phyloP scores from a whole-genome alignment of 2,888 invertebrate genomes.

The Rotaria macrura region DNA sequence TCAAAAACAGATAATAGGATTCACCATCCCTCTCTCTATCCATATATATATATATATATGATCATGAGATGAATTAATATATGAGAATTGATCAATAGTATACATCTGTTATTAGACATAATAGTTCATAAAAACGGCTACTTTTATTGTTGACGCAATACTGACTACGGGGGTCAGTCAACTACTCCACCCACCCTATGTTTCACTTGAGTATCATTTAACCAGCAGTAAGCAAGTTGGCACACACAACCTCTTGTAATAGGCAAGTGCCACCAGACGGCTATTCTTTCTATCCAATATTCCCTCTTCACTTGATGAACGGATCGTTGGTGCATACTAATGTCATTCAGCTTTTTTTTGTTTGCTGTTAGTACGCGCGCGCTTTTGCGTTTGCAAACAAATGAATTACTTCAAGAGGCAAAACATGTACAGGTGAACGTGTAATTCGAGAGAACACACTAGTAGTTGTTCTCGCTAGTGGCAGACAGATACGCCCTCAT shows the following conservation, averaged over 20 bases:
- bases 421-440: not conserved
- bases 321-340: not conserved
- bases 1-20: not conserved
- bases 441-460: not conserved
- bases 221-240: not conserved
- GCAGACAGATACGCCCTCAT: slow-evolving; percentile 8
- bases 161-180: not conserved
- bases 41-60: no score
- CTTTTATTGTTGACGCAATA: not conserved
- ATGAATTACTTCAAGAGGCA: not conserved
- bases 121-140: not conserved
- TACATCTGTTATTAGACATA: not conserved
- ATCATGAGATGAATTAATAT: not conserved
- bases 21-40: no score
- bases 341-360: not conserved
- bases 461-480: not conserved
- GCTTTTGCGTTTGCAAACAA: not conserved
- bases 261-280: not conserved
- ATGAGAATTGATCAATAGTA: not conserved
- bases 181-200: not conserved
- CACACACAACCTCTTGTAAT: not conserved
- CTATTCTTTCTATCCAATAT: not conserved
- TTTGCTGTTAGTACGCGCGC: not conserved
- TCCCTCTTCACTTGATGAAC: not conserved
- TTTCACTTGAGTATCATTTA: not conserved